Evolutionary conservation across 2,113 vertebrate species (phyloP), one percentile per base, ranked within the genome.

Genomic region (Zosterops lateralis): DNA sequence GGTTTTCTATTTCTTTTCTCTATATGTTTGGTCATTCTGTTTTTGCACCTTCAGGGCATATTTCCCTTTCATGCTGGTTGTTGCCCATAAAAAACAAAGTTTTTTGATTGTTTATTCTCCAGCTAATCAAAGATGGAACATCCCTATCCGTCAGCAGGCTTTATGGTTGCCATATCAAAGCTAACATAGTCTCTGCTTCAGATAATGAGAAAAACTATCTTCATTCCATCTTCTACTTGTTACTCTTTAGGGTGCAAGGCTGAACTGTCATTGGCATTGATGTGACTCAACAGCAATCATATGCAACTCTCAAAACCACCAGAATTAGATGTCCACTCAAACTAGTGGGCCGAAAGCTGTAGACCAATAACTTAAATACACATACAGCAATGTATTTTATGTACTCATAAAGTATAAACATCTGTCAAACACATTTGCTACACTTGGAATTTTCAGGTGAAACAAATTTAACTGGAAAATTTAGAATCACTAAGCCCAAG

Each of bases 371-470:
- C 17, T 40, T 60, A 70, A 36, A 74, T 32, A 62, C 9, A 85
- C 4, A 60, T 25, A 47, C 3, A 71, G 20, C 15, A 84, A 32
- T 57, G 31, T 50, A 36, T 84, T 91, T 84, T 29, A 40, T 9
- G 9, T 40, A 38, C 10, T 58, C 9, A 42, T 25, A 64, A 83
- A 76, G 8, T 0, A 0, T 7, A 21, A 82, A 56, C 6, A 10
- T 74, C 44, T 56, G 32, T 32, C 25, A 60, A 77, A 82, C 3
- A 74, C 32, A 48, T 3, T 24, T 40, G 17, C 12, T 51, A 36
- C 28, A 36, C 15, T 17, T 16, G 17, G 34, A 73, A 45, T 74
- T 90, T 73, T 73, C 56, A 47, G 57, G 18, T 71, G 18, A 86
- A 80, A 73, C 1, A 70, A 12, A 58, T 40, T 74, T 73, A 61